These are phyloP conservation scores for Premnoplex brunnescens DNA, from an alignment of 2,797 vertebrate species.

Conservation along the genomic window DNA sequence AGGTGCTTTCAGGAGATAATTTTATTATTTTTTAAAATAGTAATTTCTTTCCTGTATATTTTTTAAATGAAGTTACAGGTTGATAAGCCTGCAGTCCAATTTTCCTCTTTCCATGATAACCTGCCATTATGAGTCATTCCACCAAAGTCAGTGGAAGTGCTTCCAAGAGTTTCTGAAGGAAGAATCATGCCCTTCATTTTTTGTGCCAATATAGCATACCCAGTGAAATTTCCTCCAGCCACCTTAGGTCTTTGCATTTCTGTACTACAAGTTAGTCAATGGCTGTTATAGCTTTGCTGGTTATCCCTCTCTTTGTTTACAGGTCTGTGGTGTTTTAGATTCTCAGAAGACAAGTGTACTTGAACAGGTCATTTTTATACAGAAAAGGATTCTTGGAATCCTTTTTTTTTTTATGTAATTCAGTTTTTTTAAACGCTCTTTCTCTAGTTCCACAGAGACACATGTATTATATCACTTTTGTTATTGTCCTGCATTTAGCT, in stretches of 20 bases:
- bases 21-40: not conserved
- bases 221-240: not conserved
- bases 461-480: rapidly evolving
- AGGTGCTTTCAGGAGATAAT: not conserved
- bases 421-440: not conserved
- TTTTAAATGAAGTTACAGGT: not conserved
- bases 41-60: rapidly evolving
- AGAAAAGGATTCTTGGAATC: not conserved
- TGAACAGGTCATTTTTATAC: not conserved
- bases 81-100: not conserved
- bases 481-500: not conserved
- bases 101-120: not conserved
- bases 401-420: not conserved
- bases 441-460: not conserved
- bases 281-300: not conserved
- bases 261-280: not conserved
- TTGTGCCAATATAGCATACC: not conserved
- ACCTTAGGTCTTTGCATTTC: not conserved
- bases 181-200: not conserved
- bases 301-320: not conserved
- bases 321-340: not conserved
- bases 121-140: not conserved
- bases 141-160: not conserved
- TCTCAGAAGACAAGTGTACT: not conserved
- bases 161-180: not conserved